Evolutionary conservation across 2,113 vertebrate genomes (phyloP), one percentile per base, ranked within the genome.

Genomic region (Tyrannus savana): DNA sequence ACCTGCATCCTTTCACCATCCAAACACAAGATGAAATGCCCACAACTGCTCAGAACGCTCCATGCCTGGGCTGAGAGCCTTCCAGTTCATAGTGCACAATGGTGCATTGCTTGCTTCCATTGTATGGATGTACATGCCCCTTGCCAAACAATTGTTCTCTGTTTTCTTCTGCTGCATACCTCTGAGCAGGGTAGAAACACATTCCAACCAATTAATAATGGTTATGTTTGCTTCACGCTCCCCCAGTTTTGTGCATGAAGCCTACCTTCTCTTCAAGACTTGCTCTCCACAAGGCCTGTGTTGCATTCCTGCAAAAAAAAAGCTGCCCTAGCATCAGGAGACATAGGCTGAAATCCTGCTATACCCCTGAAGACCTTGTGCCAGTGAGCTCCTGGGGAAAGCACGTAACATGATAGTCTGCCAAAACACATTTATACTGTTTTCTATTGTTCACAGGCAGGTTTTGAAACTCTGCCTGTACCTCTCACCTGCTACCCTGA

Each of bases 221-320:
- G 10, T 39, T 84, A n/a, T 17, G 15, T 63, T 35, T 44, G 25
- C 21, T 50, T 87, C 35, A 46, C 0, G 0, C 5, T 78, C 8
- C 19, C 30, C 17, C 23, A 67, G 42, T 41, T 85, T 55, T 0
- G 0, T 14, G 18, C 39, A 90, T 30, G 46, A 53, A 67, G 35
- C 12, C 35, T 84, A 30, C n/a, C 28, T 56, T 49, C 37, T 76
- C 37, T 46, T 74, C 3, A 0, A 50, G 22, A 46, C 10, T 44
- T 19, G 19, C 18, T 42, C 23, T 80, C 53, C 1, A 1, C 3
- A 1, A 7, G 9, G n/a, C 19, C 42, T 37, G 10, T n/a, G 12
- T 9, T 30, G 24, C 15, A 39, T 24, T 47, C 46, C 46, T 47
- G 27, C 5, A 0, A 13, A 30, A 41, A 77, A 73, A 77, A 73